Evolutionary conservation across 2,888 invertebrate genomes (phyloP), one percentile per base, ranked within the genome.

Genomic region (Cerastis leucographa): DNA sequence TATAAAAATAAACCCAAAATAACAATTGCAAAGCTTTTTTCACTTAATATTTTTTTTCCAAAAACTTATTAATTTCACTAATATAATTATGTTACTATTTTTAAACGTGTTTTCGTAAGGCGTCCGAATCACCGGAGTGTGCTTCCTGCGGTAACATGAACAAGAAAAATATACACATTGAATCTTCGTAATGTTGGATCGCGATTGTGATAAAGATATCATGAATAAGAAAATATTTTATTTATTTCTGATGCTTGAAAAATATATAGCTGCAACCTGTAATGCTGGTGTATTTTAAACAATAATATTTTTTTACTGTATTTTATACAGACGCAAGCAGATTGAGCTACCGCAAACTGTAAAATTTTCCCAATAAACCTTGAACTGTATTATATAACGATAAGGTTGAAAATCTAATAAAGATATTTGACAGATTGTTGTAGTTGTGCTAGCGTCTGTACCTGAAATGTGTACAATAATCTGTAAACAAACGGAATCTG

Each of bases 81-180:
- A 29, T 2, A 22, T 7, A n/a, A n/a, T n/a, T n/a, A 42, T 19
- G 49, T n/a, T 72, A n/a, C 17, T 40, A 49, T 62, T 67, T 44
- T 44, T 19, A 19, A n/a, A 51, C 5, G 14, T 59, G 17, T 1
- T 8, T 42, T 46, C 29, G 22, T 42, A 42, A 54, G n/a, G 8
- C 40, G 25, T 22, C 22, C 14, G 19, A 74, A 35, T 68, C 19
- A 82, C 25, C n/a, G 54, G 65, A 44, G 74, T 42, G 54, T 71
- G 25, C 17, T 77, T 81, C 64, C 71, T 69, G 25, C 12, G 77
- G 74, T 74, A 82, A 17, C 12, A 62, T 25, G 42, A 19, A 9
- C 29, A 51, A 14, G 19, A 59, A 49, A 66, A 42, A 29, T n/a
- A 61, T 49, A 25, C 5, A 66, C 5, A 61, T 9, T 9, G 17